Base-by-base conservation (phyloP, 1,140 invertebrate species). In the Wiebesia pumilae region DNA sequence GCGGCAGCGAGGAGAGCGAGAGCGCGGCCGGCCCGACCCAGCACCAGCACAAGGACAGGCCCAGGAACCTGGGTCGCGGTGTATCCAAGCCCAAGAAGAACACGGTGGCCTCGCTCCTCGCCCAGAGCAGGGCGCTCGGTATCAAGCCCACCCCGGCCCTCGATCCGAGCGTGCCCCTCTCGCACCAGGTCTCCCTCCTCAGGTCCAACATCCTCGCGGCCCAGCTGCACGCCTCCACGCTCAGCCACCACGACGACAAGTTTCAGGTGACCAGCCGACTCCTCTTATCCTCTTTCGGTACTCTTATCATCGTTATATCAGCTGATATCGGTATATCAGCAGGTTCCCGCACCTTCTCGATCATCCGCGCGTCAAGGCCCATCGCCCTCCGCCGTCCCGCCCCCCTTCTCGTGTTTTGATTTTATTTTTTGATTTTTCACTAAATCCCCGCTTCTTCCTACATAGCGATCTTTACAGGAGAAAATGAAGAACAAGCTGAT, bases 1-100 rank as follows among this genome's bases (percentile, higher is more conserved):
- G 95, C 87, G 96, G 95, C n/a, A 96, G 95, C 91, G 96, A 96
- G 89, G 95, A 96, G 85, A 95, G 94, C 88, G 95, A 96, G 89
- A 95, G 95, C 91, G 91, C 94, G 88, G 91, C 77, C 16, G 71
- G 33, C 86, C 92, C 90, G 0, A 90, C 1, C 90, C 90, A 58
- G 0, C 80, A 82, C 0, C 93, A 94, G 79, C 93, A 95, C 84
- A 97, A 97, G 90, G 96, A 96, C 7, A 92, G 97, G 54, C 97
- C 97, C 0, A 94, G 97, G 24, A 97, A 97, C 92, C 94, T 98
- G 16, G 97, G 97, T 16, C 95, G 97, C 6, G 97, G 97, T 1
- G 96, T 97, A 7, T 97, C 97, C 88, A 97, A 97, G 91, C 97
- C 97, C 43, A 98, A 98, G 94, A 98, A 98, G 94, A 98, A 98